phyloP scores from a whole-genome alignment of 2,888 invertebrate genomes.

The Metacarcinus magister region DNA sequence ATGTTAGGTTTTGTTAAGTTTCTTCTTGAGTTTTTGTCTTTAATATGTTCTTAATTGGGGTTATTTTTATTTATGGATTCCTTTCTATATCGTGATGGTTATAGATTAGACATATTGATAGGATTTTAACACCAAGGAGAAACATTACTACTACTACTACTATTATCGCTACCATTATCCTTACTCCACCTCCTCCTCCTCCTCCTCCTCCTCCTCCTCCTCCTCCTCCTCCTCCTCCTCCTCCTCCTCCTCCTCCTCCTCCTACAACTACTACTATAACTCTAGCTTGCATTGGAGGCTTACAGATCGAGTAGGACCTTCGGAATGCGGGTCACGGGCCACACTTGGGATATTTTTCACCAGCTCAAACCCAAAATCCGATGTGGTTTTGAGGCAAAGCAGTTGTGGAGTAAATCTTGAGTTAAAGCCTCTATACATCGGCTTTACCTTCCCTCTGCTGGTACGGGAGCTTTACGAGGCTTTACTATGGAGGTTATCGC shows the following conservation, averaged over 20 bases:
- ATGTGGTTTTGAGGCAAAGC: constrained; percentile 27
- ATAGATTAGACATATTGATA: too few species aligned
- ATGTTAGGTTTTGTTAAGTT: not conserved
- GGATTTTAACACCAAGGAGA: not conserved
- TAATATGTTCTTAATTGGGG: not conserved
- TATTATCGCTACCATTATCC: not conserved
- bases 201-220: not conserved
- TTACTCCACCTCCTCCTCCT: not conserved
- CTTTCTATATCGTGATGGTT: too few species aligned
- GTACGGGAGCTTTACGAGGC: constrained; percentile 8
- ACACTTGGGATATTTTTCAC: not conserved
- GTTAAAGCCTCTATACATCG: not conserved
- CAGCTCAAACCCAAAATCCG: not conserved
- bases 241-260: not conserved
- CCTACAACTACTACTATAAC: not conserved
- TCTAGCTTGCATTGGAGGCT: not conserved
- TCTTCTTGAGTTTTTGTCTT: not conserved
- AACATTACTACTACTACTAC: not conserved
- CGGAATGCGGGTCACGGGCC: not conserved
- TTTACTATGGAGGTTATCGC: constrained; percentile 34
- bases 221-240: not conserved
- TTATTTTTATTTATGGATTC: not conserved
- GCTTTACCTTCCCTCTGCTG: constrained; percentile 1
- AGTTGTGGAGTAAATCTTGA: constrained; percentile 18
- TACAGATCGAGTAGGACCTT: not conserved